Base-by-base conservation (phyloP, 1,140 invertebrate species). In the Zaprionus tsacasi region DNA sequence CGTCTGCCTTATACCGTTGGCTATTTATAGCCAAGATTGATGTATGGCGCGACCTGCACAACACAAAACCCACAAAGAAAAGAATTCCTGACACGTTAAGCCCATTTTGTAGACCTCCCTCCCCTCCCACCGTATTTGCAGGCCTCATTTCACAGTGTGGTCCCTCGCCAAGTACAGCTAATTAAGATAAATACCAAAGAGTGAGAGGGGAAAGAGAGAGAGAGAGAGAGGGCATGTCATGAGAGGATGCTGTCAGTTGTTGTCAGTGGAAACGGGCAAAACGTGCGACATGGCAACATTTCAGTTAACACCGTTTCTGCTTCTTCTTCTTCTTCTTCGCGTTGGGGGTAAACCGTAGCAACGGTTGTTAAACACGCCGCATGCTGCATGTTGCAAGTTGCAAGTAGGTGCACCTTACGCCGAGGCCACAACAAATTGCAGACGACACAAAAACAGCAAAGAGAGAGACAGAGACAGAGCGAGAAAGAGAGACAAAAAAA, bases 311-410 rank as follows among this genome's bases (percentile, higher is more conserved):
- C 82, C 52, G 55, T 77, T 60, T 64, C 33, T 50, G 40, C 50
- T 21, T 21, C 21, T 21, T 21, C 21, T 1, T 21, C 21, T 21
- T 21, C n/a, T n/a, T n/a, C n/a, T n/a, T n/a, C n/a, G n/a, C n/a
- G n/a, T n/a, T 52, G 64, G 64, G 71, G 59, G 64, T 52, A 67
- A 86, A 86, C 82, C 82, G 82, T 87, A 86, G 70, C 83, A 87
- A 87, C 82, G 83, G 82, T 87, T 88, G 82, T 87, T 86, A 86
- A 45, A 82, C 81, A 75, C 79, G 78, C 78, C 66, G 70, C 74
- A 61, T 70, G 52, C 61, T 61, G 63, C 63, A 50, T 52, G 68
- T 71, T 58, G 70, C 74, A 61, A 43, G 50, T 81, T 71, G 69
- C 63, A 60, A 50, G 33, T 72, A 21, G 45, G 45, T 69, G 65